These are phyloP conservation scores for Rhynchonycteris naso DNA, from an alignment of 2,797 vertebrate genomes.

Conservation along the genomic window DNA sequence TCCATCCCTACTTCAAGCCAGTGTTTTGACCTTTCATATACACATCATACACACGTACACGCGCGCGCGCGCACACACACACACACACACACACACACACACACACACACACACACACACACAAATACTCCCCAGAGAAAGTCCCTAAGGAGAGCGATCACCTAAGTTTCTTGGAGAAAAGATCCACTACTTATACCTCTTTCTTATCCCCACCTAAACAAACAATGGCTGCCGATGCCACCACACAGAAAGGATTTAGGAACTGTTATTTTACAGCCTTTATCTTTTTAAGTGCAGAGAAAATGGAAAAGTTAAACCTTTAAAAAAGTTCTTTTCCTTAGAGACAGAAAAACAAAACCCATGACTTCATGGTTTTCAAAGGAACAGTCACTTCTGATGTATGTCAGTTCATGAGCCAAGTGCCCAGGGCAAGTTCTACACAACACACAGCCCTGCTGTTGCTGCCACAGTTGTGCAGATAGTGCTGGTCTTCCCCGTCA, in stretches of 20 bases:
- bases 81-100: rapidly evolving
- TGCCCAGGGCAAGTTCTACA: not conserved
- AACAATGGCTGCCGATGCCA: not conserved
- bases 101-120: rapidly evolving
- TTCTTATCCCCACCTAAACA: not conserved
- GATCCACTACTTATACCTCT: not conserved
- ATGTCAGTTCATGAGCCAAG: not conserved
- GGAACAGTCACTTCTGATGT: not conserved
- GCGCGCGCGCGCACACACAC: too few species aligned
- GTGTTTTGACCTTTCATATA: not conserved
- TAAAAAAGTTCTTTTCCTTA: not conserved
- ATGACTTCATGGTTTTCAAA: not conserved
- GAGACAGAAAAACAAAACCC: not conserved
- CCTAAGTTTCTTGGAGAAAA: not conserved
- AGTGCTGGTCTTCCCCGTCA: not conserved
- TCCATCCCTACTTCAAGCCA: not conserved
- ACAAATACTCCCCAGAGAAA: not conserved
- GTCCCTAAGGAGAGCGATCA: not conserved
- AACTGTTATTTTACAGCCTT: not conserved
- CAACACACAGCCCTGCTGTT: rapidly evolving
- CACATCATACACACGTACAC: rapidly evolving
- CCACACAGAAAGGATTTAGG: not conserved
- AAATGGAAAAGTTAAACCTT: not conserved
- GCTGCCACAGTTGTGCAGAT: rapidly evolving
- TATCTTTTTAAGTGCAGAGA: not conserved